Evolutionary conservation across 1,140 invertebrate species (phyloP).

Genomic region (Pogonus chalceus): DNA sequence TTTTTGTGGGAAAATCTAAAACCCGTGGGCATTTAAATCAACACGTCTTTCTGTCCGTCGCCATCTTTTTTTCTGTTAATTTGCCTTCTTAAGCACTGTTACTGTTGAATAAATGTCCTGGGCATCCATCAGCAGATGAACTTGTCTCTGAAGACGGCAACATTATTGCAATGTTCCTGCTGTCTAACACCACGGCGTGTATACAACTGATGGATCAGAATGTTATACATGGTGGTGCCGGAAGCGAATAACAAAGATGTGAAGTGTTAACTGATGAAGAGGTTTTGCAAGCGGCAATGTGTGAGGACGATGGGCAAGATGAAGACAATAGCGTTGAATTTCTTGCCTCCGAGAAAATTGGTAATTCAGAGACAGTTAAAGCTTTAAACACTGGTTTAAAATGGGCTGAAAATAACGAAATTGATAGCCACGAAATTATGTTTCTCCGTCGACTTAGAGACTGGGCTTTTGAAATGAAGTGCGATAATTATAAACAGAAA

Average conservation of each 20-base stretch:
- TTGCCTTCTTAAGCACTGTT: conserved; percentile 22
- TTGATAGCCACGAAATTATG: no score
- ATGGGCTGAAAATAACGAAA: no score
- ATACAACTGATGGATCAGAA: conserved; percentile 28
- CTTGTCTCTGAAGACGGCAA: conserved; percentile 17
- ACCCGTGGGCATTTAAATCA: conserved; percentile 21
- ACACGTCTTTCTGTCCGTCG: conserved; percentile 20
- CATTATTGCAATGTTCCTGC: conserved; percentile 23
- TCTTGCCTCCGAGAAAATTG: no score
- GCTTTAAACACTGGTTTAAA: no score
- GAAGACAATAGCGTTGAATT: no score
- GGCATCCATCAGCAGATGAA: conserved; percentile 13
- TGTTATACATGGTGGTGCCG: conserved; percentile 12
- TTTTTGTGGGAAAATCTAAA: conserved; percentile 23
- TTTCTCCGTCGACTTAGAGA: no score
- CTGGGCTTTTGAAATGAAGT: no score
- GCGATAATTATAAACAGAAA: no score
- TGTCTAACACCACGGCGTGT: conserved; percentile 23
- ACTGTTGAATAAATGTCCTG: conserved; percentile 25
- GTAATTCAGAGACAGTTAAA: no score
- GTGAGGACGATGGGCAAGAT: no score
- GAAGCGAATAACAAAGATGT: conserved; percentile 10
- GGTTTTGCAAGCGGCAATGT: no score
- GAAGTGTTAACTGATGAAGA: conserved; percentile 12
- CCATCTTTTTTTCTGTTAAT: conserved; percentile 18